phyloP scores from a whole-genome alignment of 2,113 vertebrate genomes.

The Pungitius pungitius region DNA sequence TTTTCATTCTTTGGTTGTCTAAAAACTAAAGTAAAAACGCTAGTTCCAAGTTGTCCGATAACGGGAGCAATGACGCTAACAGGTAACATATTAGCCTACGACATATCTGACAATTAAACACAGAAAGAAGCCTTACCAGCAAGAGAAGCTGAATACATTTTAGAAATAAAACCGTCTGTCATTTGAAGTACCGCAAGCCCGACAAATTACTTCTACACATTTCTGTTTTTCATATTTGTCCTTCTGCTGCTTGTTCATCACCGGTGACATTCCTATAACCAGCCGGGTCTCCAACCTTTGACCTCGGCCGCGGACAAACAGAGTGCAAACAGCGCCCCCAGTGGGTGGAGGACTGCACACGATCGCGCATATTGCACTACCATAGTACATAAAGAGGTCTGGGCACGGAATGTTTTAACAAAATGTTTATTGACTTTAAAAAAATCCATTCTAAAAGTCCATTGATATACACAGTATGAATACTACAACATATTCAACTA shows the following conservation, averaged over 20 bases:
- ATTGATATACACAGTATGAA: slow-evolving; percentile 44
- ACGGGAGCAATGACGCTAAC: not conserved
- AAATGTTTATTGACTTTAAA: slow-evolving; percentile 7
- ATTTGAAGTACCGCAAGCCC: accelerated
- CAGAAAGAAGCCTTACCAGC: slow-evolving; percentile 18
- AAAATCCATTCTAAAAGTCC: too few relatives aligned
- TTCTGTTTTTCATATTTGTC: not conserved
- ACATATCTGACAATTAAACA: not conserved
- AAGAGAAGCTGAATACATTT: not conserved
- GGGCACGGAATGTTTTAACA: not conserved
- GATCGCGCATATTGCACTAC: accelerated
- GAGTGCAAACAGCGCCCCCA: slow-evolving; percentile 32
- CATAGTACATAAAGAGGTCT: not conserved
- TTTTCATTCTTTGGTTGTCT: accelerated
- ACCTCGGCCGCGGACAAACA: not conserved
- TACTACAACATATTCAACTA: slow-evolving; percentile 80
- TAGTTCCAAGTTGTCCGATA: slow-evolving; percentile 3
- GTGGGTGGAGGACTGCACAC: slow-evolving; percentile 58
- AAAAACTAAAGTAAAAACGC: not conserved
- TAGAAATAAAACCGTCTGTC: not conserved
- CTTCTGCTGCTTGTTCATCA: not conserved
- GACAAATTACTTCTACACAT: not conserved
- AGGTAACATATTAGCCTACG: slow-evolving; percentile 1
- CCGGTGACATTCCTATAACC: not conserved
- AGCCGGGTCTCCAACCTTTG: slow-evolving; percentile 1